Base-by-base conservation (phyloP, 1,140 invertebrate species). In the Drosophila pachea region DNA sequence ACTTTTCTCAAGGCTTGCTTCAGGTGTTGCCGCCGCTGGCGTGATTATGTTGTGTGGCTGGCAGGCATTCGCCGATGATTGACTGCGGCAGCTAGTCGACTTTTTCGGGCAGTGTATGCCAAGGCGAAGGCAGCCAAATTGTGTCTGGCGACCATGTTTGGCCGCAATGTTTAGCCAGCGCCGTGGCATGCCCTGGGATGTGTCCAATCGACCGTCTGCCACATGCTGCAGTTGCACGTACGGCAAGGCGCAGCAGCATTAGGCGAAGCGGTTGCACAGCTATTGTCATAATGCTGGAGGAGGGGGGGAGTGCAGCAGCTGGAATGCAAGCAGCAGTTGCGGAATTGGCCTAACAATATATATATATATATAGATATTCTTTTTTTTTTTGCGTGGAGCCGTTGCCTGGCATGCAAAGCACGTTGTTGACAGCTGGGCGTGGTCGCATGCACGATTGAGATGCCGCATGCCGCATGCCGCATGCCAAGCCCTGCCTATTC, bases 391-490 rank as follows among this genome's bases (percentile, higher is more conserved):
- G 22, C 56, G 77, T 43, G 53, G 31, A 78, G 64, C n/a, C n/a
- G n/a, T 54, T 78, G 70, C 3, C 22, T 22, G 53, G 78, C 74
- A 83, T 83, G 79, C 79, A 74, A 84, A 78, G 79, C 79, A 83
- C 79, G 79, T 83, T 79, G 81, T 75, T 74, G 78, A 82, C 78
- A 81, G 47, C 58, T 62, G 64, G 79, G 79, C 79, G 76, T 84
- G 79, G 64, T 49, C 5, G 33, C 74, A 61, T 35, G 66, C 65
- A 59, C 40, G 54, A 77, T 66, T 79, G 76, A 72, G 68, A 71
- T 58, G 63, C 52, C 69, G 38, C 62, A 55, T 49, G 49, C 45
- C 48, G 59, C 43, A 50, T 40, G 68, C 38, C 29, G 65, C 56
- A 66, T 66, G 74, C 49, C 48, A 50, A n/a, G n/a, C n/a, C n/a